Evolutionary conservation across 2,113 vertebrate species (phyloP).

Genomic region (Mesocricetus auratus): DNA sequence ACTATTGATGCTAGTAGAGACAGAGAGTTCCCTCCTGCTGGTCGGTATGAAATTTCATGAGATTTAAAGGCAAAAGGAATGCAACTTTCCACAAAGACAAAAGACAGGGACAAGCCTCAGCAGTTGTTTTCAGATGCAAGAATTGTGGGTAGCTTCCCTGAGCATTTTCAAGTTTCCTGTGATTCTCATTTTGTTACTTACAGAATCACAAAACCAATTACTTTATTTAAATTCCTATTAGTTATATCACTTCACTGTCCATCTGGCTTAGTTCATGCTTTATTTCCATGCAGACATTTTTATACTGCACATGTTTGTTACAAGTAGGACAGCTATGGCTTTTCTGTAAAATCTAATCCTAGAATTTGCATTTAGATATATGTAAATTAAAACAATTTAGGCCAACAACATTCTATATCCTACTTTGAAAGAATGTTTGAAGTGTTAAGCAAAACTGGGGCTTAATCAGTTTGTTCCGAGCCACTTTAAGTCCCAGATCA

Average conservation of each 20-base stretch:
- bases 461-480: constrained; percentile 43
- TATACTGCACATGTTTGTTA: constrained; percentile 78
- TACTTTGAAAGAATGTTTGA: constrained; percentile 72
- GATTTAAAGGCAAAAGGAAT: constrained; percentile 16
- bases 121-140: background rate
- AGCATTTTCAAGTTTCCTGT: constrained; percentile 66
- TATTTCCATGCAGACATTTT: constrained; percentile 80
- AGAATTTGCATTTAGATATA: constrained; percentile 81
- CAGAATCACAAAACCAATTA: constrained; percentile 64
- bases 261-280: constrained; percentile 78
- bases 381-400: constrained; percentile 79
- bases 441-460: constrained; percentile 49
- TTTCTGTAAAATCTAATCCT: constrained; percentile 70
- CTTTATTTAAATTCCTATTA: constrained; percentile 77
- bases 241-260: constrained; percentile 66
- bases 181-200: constrained; percentile 49
- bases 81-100: background rate
- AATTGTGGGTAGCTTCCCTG: constrained; percentile 20
- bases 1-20: background rate
- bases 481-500: constrained; percentile 7
- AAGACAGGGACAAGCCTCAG: constrained; percentile 24
- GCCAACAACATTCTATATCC: constrained; percentile 73
- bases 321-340: constrained; percentile 76
- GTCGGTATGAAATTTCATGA: background rate
- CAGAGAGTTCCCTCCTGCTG: background rate